phyloP scores from a whole-genome alignment of 2,797 vertebrate species.

The Periparus ater region DNA sequence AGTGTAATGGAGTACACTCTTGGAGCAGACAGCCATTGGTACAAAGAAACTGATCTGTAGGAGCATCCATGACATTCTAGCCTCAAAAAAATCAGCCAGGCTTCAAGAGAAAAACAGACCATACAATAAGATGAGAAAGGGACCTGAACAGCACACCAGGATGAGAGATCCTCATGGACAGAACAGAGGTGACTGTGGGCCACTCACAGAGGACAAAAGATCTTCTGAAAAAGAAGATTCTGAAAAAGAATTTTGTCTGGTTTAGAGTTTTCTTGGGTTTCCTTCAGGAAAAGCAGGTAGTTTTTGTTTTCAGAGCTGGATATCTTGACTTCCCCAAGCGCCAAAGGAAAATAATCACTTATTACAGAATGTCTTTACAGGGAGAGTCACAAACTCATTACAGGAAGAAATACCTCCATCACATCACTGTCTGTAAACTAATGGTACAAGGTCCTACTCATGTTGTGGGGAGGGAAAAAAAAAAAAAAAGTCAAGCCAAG shows the following conservation, averaged over 20 bases:
- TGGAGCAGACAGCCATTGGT: neutral
- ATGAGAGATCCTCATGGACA: neutral
- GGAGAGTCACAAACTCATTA: neutral
- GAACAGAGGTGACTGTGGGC: neutral
- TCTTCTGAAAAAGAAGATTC: neutral
- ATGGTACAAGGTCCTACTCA: neutral
- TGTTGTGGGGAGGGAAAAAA: rapidly evolving
- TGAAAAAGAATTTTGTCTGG: neutral
- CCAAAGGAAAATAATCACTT: neutral
- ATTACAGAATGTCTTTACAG: neutral
- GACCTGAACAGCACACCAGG: neutral
- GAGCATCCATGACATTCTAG: neutral
- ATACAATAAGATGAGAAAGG: neutral
- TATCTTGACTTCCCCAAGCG: neutral
- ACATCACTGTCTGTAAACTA: neutral
- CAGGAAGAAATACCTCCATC: neutral
- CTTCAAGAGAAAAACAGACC: neutral
- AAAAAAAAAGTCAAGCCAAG: neutral
- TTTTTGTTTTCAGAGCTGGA: neutral
- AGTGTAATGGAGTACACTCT: rapidly evolving
- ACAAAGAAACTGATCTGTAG: neutral
- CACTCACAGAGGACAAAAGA: neutral
- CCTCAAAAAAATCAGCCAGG: neutral
- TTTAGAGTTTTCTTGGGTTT: neutral
- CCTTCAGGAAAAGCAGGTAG: neutral